Evolutionary conservation across 2,888 invertebrate species (phyloP), one percentile per base, ranked within the genome.

Genomic region (Rotaria macrura): DNA sequence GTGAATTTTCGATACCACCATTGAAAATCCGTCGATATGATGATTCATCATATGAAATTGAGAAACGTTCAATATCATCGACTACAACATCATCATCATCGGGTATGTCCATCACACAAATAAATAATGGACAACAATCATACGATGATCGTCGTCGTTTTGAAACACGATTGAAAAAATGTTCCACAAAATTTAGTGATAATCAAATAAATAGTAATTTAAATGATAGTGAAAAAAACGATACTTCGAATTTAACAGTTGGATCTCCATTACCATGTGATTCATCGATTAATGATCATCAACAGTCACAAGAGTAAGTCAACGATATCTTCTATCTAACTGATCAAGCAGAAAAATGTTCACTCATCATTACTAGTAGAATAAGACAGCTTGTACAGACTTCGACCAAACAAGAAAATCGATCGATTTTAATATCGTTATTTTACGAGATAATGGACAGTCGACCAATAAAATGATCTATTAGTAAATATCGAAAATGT

Each of bases 11-110:
- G 5, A 43, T 79, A 10, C 79, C 79, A 43, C 79, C 79, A 43
- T n/a, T 79, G 14, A 79, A 79, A 79, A 79, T 79, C n/a, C 40
- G 79, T 25, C 79, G 79, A 14, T 43, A 79, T 79, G 43, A 79
- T 79, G 40, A 79, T 43, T 79, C 79, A 43, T 79, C 79, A 1
- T 65, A 65, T 43, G 79, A 79, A 43, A 79, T 43, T n/a, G 43
- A 79, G n/a, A 79, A 79, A 43, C 79, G 43, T 79, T 79, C 79
- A 34, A 14, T 29, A 38, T 29, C 72, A 38, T 38, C 79, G 47
- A 47, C 9, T n/a, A 23, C 79, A 38, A 43, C 79, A 43, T 79
- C 43, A 14, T 43, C 79, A 79, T 79, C 79, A 65, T 65, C 65
- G 2, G 65, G 65, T 34, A 65, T 34, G 65, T 65, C 65, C 20